Evolutionary conservation across 2,113 vertebrate genomes (phyloP).

Genomic region (Rutilus rutilus): DNA sequence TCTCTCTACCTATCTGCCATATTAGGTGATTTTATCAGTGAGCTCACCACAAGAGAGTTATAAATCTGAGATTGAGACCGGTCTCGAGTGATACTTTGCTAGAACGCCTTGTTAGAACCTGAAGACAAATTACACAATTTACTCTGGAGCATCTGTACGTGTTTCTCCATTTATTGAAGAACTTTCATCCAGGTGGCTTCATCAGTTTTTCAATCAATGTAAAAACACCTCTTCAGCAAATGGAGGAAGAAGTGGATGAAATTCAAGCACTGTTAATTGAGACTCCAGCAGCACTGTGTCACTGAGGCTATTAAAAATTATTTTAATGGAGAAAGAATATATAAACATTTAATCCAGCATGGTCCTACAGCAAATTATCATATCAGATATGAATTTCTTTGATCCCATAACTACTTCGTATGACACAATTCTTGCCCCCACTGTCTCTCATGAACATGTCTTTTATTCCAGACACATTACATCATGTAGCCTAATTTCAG

Average conservation of each 20-base stretch:
- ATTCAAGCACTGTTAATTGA: not conserved
- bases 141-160: not conserved
- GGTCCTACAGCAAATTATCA: not conserved
- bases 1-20: not conserved
- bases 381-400: not conserved
- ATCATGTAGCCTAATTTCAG: not conserved
- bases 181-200: not conserved
- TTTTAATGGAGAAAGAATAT: not conserved
- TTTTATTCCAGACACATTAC: not conserved
- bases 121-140: slow-evolving; percentile 9
- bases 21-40: not conserved
- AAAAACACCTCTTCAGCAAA: slow-evolving; percentile 13
- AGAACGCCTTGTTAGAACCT: not conserved
- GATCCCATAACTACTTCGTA: not conserved
- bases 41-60: not conserved
- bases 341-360: not conserved
- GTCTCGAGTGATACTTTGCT: too few relatives aligned
- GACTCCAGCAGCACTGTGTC: not conserved
- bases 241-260: not conserved
- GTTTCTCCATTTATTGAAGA: not conserved
- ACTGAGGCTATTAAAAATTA: not conserved
- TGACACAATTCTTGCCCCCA: not conserved
- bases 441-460: not conserved
- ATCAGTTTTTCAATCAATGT: not conserved
- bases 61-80: not conserved